Evolutionary conservation across 1,140 invertebrate species (phyloP).

Genomic region (Lasioglossum baleicum): DNA sequence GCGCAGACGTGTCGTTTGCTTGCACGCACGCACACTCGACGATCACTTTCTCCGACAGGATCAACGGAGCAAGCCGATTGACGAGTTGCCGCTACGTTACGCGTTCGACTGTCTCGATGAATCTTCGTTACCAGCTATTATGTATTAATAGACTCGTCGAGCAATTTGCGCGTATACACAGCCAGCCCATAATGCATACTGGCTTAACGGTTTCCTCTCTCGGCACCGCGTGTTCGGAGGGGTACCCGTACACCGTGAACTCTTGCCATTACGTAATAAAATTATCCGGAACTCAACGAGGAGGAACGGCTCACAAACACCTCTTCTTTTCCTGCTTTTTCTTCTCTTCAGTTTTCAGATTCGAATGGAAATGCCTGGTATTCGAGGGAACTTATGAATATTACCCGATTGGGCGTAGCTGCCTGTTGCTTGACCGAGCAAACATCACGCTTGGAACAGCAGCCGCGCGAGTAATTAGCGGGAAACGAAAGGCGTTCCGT

Average conservation of each 20-base stretch:
- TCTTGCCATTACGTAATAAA: slow-evolving; percentile 38
- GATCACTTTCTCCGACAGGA: slow-evolving; percentile 68
- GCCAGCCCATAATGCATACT: slow-evolving; percentile 14
- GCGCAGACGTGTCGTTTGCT: too few species aligned
- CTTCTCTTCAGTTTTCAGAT: too few species aligned
- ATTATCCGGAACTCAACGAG: slow-evolving; percentile 27
- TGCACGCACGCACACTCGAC: slow-evolving; percentile 36
- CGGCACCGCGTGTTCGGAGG: slow-evolving; percentile 7
- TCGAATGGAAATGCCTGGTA: too few species aligned
- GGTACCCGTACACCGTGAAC: slow-evolving; percentile 10
- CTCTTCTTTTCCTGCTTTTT: too few species aligned
- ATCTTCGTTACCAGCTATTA: slow-evolving; percentile 46
- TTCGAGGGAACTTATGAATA: too few species aligned
- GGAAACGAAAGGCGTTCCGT: too few species aligned
- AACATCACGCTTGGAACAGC: too few species aligned
- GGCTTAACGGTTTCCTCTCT: slow-evolving; percentile 45
- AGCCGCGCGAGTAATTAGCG: too few species aligned
- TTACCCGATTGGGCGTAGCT: too few species aligned
- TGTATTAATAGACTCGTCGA: slow-evolving; percentile 46
- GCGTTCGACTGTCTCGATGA: slow-evolving; percentile 60
- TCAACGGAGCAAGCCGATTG: slow-evolving; percentile 69
- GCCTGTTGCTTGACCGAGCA: too few species aligned
- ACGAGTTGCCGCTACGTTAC: slow-evolving; percentile 56
- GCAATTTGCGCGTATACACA: slow-evolving; percentile 56
- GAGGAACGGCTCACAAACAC: slow-evolving; percentile 9